phyloP scores from a whole-genome alignment of 1,140 invertebrate genomes.

The fruit fly (Drosophila melanogaster) region Release_6_plus_ISO1_MT NT_033777.3:24665001-24665500 shows the following conservation, averaged over 20 bases:
- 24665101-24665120: constrained; percentile 42
- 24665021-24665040: constrained; percentile 82
- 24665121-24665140: constrained; percentile 12
- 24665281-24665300: background rate
- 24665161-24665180: constrained; percentile 33
- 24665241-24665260: constrained; percentile 50
- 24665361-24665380: constrained; percentile 6
- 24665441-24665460: too few relatives aligned
- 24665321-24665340: constrained; percentile 9
- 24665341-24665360: background rate
- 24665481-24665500: too few relatives aligned
- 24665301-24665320: constrained; percentile 7
- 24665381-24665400: background rate
- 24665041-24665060: constrained; percentile 79
- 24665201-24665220: constrained; percentile 4
- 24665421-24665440: too few relatives aligned
- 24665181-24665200: background rate
- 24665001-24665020: constrained; percentile 55
- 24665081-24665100: constrained; percentile 72
- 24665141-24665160: constrained; percentile 38
- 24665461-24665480: too few relatives aligned
- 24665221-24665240: constrained; percentile 29
- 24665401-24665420: too few relatives aligned
- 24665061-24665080: constrained; percentile 71
- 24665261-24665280: background rate